These are phyloP conservation scores for Stictocephala bisonia DNA, from an alignment of 2,888 invertebrate species.

Conservation along the genomic window DNA sequence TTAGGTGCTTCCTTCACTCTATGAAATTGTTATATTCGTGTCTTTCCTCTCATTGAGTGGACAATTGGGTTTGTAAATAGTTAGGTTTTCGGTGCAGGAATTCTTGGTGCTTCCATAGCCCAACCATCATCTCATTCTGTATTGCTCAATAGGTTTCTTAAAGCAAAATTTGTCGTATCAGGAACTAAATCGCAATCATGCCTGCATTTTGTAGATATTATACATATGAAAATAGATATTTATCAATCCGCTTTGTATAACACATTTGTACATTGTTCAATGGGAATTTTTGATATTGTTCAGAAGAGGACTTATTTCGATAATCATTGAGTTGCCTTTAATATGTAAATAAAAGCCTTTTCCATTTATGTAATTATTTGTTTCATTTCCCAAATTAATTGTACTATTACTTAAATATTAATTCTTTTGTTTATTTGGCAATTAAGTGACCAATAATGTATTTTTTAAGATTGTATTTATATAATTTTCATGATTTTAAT, in stretches of 20 bases:
- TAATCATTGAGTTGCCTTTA: conserved; percentile 47
- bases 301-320: conserved; percentile 43
- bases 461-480: too few species aligned
- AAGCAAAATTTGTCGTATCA: neutral
- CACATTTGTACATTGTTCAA: conserved; percentile 39
- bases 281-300: conserved; percentile 41
- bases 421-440: too few species aligned
- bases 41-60: conserved; percentile 13
- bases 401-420: too few species aligned
- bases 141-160: conserved; percentile 44
- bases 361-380: conserved; percentile 42
- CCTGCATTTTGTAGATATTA: conserved; percentile 47
- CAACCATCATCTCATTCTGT: conserved; percentile 33
- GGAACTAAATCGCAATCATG: neutral
- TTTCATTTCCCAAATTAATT: too few species aligned
- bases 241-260: conserved; percentile 37
- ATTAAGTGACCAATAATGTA: too few species aligned
- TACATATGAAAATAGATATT: conserved; percentile 42
- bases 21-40: too few species aligned
- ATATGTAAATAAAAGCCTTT: conserved; percentile 48
- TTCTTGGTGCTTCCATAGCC: conserved; percentile 42
- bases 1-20: too few species aligned
- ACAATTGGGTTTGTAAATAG: neutral
- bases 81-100: conserved; percentile 24
- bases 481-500: too few species aligned